A percentile compares a stretch with the other conserved stretches of the same genome.
These are phyloP conservation scores for Micromesistius poutassou DNA, from an alignment of 2,797 vertebrate genomes.

Conservation along the genomic window DNA sequence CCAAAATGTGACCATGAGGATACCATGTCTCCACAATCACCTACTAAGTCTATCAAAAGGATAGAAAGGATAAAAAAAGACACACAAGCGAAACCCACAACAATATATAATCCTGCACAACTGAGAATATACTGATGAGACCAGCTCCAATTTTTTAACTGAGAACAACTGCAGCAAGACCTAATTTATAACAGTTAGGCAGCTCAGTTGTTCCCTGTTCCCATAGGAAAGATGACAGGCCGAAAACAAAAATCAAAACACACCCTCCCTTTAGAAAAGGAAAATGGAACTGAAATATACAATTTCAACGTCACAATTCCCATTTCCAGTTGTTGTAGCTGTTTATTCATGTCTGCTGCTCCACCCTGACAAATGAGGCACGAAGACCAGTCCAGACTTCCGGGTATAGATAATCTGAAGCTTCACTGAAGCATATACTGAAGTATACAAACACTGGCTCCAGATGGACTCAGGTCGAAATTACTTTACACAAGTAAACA, in stretches of 20 bases:
- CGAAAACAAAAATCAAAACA: too few species aligned
- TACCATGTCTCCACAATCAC: background rate
- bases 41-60: background rate
- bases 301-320: background rate
- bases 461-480: background rate
- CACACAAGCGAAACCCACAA: background rate
- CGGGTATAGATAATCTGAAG: background rate
- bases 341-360: background rate
- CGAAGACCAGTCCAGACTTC: conserved; percentile 9
- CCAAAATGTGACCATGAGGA: background rate
- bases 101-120: background rate
- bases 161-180: background rate
- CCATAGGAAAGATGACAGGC: background rate
- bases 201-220: background rate
- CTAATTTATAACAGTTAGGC: background rate
- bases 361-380: conserved; percentile 19
- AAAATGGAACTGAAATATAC: background rate
- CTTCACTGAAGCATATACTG: background rate
- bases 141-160: background rate
- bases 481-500: background rate
- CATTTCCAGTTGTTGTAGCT: background rate
- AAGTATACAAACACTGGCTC: background rate
- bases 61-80: background rate
- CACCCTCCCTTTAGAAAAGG: background rate
- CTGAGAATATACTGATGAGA: background rate